These are phyloP conservation scores for Pseudococcus longispinus DNA, from an alignment of 2,888 invertebrate genomes.

Conservation along the genomic window DNA sequence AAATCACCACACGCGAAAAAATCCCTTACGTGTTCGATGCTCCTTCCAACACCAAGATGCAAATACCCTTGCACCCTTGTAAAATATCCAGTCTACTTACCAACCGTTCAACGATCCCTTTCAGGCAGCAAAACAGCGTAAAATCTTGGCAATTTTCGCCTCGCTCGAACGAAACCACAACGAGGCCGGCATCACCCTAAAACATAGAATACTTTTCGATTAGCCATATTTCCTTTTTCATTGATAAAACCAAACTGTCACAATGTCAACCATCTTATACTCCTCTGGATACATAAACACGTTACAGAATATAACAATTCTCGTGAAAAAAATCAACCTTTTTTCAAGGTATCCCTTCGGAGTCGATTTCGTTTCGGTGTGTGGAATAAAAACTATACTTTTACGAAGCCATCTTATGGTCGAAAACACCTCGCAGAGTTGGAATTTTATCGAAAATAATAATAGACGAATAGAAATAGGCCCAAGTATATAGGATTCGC, in stretches of 20 bases:
- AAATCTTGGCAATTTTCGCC: no score
- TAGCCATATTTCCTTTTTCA: not conserved
- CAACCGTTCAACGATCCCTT: not conserved
- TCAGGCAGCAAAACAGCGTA: no score
- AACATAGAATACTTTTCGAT: not conserved
- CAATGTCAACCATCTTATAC: not conserved
- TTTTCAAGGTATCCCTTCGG: not conserved
- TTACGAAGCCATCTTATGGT: not conserved
- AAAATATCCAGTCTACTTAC: not conserved
- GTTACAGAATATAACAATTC: not conserved
- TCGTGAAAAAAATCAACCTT: not conserved
- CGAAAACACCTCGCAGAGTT: not conserved
- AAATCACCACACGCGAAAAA: not conserved
- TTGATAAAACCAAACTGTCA: not conserved
- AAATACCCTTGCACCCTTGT: not conserved
- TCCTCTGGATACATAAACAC: not conserved
- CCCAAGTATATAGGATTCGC: not conserved
- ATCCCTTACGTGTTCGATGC: not conserved
- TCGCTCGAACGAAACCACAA: no score
- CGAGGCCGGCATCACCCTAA: no score
- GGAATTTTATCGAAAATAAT: conserved; percentile 10
- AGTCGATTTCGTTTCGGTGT: not conserved
- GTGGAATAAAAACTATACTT: not conserved
- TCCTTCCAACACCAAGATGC: not conserved
- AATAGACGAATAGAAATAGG: not conserved